Evolutionary conservation across 2,888 invertebrate species (phyloP).

Genomic region (Dromius quadrimaculatus): DNA sequence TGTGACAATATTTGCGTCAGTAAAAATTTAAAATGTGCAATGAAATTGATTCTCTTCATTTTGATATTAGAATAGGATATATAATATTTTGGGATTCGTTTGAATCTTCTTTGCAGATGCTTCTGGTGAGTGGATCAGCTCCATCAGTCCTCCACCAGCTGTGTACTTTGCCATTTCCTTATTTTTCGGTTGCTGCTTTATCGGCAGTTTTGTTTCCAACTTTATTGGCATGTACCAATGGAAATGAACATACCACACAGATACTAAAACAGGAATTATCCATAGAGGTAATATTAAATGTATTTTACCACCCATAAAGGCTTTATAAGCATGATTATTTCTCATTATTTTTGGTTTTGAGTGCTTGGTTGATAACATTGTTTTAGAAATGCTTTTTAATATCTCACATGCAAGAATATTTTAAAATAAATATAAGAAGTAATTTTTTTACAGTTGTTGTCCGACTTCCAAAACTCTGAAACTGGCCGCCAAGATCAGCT

Average conservation of each 20-base stretch:
- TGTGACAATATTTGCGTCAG: too few species aligned
- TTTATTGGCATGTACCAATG: conserved; percentile 77
- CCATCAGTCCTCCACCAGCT: conserved; percentile 87
- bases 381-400: too few species aligned
- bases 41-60: too few species aligned
- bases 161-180: conserved; percentile 86
- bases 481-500: conserved; percentile 69
- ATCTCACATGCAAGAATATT: too few species aligned
- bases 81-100: not conserved
- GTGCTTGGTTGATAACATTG: too few species aligned
- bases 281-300: conserved; percentile 72
- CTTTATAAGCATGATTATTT: too few species aligned
- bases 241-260: conserved; percentile 77
- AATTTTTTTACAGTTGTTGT: conserved; percentile 69
- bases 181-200: conserved; percentile 82
- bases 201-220: conserved; percentile 83
- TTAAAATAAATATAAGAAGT: not conserved
- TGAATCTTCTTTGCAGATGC: conserved; percentile 67
- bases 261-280: conserved; percentile 81
- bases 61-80: too few species aligned
- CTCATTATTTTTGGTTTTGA: too few species aligned
- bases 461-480: conserved; percentile 71
- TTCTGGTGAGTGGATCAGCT: conserved; percentile 80
- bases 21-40: too few species aligned
- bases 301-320: too few species aligned